These are phyloP conservation scores for Rhinophrynus dorsalis DNA, from an alignment of 2,797 vertebrate species.

Conservation along the genomic window DNA sequence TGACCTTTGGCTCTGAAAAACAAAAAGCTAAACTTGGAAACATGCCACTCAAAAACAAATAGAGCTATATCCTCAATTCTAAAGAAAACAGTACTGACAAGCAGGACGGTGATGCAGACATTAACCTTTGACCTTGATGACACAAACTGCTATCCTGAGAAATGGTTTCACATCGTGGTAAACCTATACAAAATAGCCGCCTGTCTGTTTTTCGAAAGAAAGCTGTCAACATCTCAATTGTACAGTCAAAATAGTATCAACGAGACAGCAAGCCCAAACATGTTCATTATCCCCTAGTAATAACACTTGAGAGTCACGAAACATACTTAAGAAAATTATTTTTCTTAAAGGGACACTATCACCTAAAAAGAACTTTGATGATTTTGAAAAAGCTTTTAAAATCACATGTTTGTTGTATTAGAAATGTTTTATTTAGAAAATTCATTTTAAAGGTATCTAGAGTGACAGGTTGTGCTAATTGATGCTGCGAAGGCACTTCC, in stretches of 20 bases:
- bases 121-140: not conserved
- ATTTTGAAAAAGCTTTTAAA: too few species aligned
- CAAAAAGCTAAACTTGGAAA: not conserved
- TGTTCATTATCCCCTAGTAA: not conserved
- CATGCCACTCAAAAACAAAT: not conserved
- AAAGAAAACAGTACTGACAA: not conserved
- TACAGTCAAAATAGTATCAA: not conserved
- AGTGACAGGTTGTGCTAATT: too few species aligned
- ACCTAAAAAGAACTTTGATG: too few species aligned
- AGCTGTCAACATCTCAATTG: conserved; percentile 15
- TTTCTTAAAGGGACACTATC: too few species aligned
- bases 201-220: not conserved
- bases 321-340: too few species aligned
- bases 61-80: not conserved
- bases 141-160: not conserved
- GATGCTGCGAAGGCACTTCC: too few species aligned
- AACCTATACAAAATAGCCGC: not conserved
- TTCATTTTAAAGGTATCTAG: too few species aligned
- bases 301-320: not conserved
- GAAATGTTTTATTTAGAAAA: too few species aligned
- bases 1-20: too few species aligned
- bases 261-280: conserved; percentile 20
- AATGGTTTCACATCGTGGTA: not conserved
- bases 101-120: not conserved
- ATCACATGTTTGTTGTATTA: too few species aligned